These are phyloP conservation scores for Mastomys coucha DNA, from an alignment of 2,113 vertebrate species.

Conservation along the genomic window DNA sequence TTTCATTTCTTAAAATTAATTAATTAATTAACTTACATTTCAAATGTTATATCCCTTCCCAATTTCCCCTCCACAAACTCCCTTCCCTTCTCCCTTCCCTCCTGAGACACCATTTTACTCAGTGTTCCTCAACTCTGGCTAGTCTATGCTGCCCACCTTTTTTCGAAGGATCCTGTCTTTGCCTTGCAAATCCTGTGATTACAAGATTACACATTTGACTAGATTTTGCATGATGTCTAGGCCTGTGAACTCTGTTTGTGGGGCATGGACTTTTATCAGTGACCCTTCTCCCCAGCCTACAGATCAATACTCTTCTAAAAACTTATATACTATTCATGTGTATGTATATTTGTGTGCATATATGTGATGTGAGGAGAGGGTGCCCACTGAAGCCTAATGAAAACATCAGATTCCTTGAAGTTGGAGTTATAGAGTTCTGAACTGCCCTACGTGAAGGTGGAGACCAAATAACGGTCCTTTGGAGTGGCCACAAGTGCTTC, in stretches of 20 bases:
- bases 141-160: background rate
- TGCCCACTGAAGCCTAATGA: background rate
- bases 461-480: background rate
- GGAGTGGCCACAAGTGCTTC: background rate
- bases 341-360: background rate
- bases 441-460: background rate
- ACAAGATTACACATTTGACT: background rate
- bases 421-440: background rate
- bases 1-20: background rate
- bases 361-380: background rate
- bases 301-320: background rate
- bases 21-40: no score
- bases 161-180: background rate
- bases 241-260: background rate
- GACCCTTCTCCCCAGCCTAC: background rate
- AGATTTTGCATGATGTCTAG: background rate
- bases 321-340: background rate
- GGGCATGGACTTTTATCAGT: no score
- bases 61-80: no score
- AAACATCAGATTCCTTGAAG: background rate
- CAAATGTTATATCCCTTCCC: no score
- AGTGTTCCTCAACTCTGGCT: background rate
- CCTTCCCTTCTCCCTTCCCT: no score
- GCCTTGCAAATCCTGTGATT: background rate
- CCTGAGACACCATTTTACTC: no score